Base-by-base conservation (phyloP, 2,888 invertebrate species). In the Drosophila suboccidentalis region DNA sequence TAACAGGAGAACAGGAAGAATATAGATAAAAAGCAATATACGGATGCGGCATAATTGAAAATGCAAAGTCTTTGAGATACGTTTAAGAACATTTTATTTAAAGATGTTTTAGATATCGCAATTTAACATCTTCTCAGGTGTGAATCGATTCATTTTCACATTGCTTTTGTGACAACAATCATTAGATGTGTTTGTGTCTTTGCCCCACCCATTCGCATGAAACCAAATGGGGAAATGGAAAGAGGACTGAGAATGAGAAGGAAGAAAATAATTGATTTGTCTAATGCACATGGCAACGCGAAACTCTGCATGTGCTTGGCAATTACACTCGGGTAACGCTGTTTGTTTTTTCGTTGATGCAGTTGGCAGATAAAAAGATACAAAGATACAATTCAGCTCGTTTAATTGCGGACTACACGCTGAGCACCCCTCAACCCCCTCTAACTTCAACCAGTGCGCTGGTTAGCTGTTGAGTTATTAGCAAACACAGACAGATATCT, bases 401-500 rank as follows among this genome's bases (percentile, higher is more conserved):
- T 75, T 83, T 84, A 84, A 84, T 84, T 84, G 89, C 83, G 67
- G 84, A 63, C 82, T 73, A 84, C 84, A 84, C 59, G 89, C 84
- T 84, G 89, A 22, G 80, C 50, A 15, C 34, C 36, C 34, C 22
- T 17, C 4, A 5, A 17, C 15, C 9, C 19, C n/a, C 3, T 1
- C 8, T 8, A 10, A 26, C n/a, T 44, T 19, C 39, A 10, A 5
- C 34, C 41, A 60, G 53, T 64, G 79, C 64, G 72, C 86, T 89
- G 86, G 89, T 86, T 86, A 86, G 87, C 81, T 88, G 90, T 90
- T 86, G 88, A 89, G 89, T 83, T 89, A 86, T 89, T 89, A 90
- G 86, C 90, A 90, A 90, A 86, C 84, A 89, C 58, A 84, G 87
- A 86, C 87, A 74, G 53, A 67, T 59, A 67, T 66, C 51, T 62